Evolutionary conservation across 2,113 vertebrate species (phyloP).

Genomic region (Trematocara variabile): DNA sequence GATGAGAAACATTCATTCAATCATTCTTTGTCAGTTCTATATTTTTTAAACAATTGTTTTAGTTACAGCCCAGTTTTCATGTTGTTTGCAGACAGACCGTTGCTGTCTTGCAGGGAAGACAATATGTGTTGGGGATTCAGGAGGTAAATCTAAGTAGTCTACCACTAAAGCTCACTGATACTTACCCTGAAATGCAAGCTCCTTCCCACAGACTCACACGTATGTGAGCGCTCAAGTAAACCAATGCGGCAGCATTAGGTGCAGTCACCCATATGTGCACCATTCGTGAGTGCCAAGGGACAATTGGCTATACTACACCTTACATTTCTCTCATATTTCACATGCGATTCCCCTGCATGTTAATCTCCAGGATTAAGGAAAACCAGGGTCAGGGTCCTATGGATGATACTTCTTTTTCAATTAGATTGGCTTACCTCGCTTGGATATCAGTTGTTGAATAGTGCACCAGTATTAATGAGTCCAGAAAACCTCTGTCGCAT

Average conservation of each 20-base stretch:
- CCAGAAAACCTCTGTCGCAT: neutral
- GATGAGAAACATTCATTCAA: neutral
- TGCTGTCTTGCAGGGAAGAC: neutral
- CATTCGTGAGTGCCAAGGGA: conserved; percentile 34
- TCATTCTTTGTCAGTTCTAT: neutral
- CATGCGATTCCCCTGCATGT: neutral
- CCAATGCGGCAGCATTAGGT: conserved; percentile 57
- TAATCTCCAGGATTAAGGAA: neutral
- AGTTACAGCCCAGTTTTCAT: neutral
- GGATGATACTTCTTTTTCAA: neutral
- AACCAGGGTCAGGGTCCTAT: neutral
- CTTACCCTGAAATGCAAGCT: conserved; percentile 40
- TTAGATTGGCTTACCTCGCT: neutral
- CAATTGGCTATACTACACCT: conserved; percentile 55
- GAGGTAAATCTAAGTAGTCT: conserved; percentile 19
- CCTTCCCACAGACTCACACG: neutral
- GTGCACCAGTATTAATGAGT: neutral
- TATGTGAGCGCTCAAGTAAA: conserved; percentile 43
- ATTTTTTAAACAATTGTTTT: neutral
- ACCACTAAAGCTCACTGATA: conserved; percentile 15
- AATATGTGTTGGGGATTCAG: neutral
- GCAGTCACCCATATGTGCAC: conserved; percentile 14
- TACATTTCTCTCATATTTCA: conserved; percentile 53
- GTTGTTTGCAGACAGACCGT: neutral
- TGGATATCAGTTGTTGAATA: neutral